Evolutionary conservation across 2,113 vertebrate species (phyloP), one percentile per base, ranked within the genome.

Genomic region (Hyla sarda): DNA sequence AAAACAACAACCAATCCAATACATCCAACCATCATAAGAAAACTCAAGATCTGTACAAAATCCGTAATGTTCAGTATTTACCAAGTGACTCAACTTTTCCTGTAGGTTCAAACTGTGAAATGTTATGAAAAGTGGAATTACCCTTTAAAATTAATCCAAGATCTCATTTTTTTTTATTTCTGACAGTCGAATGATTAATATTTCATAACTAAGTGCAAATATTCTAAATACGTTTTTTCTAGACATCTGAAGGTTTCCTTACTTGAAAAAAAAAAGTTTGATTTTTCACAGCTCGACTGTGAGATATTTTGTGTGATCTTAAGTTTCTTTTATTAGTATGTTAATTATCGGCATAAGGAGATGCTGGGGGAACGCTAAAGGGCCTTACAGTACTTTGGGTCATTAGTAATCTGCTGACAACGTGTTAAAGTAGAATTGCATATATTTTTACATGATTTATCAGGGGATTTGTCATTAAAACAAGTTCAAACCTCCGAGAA

Each of bases 321-420:
- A 75, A 74, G 56, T 32, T 75, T 84, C 34, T 84, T 84, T 79
- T 79, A 69, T 85, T 79, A 71, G 60, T 62, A 85, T 79, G 75
- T 69, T 85, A 85, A 85, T 85, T 79, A 85, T 48, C 58, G 78
- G 84, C 60, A 79, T 71, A 47, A 71, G 21, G 76, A 67, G 74
- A 54, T 23, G 84, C 75, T 71, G 75, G 45, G 84, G 84, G 84
- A 79, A 79, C 69, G 84, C 84, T 71, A 79, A 79, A 14, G 75
- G 74, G 21, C 58, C 76, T 85, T 54, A 54, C 75, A 71, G 47
- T 60, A 54, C 84, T 54, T 77, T 37, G 71, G 84, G 84, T 71
- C 75, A 79, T 85, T 85, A 85, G 84, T 85, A 85, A 85, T 79
- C 75, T 85, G 60, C 75, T 85, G 84, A 79, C 84, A 85, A 69